These are phyloP conservation scores for Pristionchus exspectatus DNA, from an alignment of 2,888 invertebrate genomes.

Conservation along the genomic window DNA sequence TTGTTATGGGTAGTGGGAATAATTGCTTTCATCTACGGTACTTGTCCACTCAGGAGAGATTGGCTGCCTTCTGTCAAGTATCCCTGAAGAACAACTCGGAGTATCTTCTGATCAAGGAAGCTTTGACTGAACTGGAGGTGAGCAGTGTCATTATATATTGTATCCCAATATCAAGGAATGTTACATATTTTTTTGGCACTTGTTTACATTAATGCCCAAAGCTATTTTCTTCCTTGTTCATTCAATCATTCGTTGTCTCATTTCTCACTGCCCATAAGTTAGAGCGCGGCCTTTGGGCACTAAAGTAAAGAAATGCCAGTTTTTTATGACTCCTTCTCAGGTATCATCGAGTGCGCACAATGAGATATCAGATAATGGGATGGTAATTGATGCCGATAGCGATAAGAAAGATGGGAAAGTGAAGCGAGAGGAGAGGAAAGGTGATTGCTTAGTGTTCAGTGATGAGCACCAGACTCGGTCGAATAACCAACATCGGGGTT, in stretches of 20 bases:
- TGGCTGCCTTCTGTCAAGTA: constrained; percentile 14
- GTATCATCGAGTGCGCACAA: not conserved
- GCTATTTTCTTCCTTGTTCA: no score
- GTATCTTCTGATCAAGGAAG: constrained; percentile 7
- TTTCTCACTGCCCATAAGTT: no score
- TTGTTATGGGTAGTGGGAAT: not conserved
- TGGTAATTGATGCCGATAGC: not conserved
- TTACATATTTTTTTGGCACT: no score
- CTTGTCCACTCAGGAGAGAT: not conserved
- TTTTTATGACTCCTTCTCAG: not conserved
- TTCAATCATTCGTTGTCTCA: no score
- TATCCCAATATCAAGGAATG: no score
- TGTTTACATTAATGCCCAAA: no score
- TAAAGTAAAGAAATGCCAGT: no score
- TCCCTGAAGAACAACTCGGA: constrained; percentile 10
- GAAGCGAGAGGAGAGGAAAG: no score
- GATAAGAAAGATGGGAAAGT: not conserved
- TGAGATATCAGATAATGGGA: not conserved
- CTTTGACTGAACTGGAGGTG: not conserved
- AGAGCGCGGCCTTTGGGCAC: no score
- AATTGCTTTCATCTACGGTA: not conserved
- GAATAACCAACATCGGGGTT: no score
- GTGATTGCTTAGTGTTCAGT: no score
- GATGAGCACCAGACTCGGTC: no score
- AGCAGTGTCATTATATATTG: not conserved